Evolutionary conservation across 2,113 vertebrate species (phyloP).

Genomic region (Cygnus buccinator): DNA sequence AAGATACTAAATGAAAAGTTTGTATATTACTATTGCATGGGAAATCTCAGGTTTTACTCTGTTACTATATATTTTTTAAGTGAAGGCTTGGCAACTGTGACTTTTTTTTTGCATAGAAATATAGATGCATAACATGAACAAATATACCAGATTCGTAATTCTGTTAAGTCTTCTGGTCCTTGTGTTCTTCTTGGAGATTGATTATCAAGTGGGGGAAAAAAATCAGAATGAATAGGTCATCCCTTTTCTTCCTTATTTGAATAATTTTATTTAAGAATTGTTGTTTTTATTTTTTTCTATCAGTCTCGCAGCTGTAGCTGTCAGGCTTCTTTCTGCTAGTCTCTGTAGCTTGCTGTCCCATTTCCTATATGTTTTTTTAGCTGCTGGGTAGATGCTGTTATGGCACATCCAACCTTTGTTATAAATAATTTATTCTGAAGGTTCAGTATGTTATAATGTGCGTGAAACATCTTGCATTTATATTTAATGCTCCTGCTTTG

Average conservation of each 20-base stretch:
- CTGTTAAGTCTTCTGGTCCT: neutral
- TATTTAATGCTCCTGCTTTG: slow-evolving; percentile 60
- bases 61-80: neutral
- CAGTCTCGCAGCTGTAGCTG: neutral
- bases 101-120: neutral
- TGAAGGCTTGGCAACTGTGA: neutral
- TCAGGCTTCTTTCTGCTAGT: neutral
- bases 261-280: neutral
- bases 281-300: neutral
- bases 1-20: neutral
- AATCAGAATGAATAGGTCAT: neutral
- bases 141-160: neutral
- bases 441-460: slow-evolving; percentile 39
- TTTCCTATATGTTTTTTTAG: slow-evolving; percentile 40
- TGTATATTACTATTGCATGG: neutral
- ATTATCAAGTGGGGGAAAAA: neutral
- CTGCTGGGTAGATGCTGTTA: slow-evolving; percentile 43
- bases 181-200: neutral
- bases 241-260: neutral
- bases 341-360: neutral
- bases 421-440: slow-evolving; percentile 65
- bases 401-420: slow-evolving; percentile 11
- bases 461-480: slow-evolving; percentile 42
- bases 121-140: neutral
- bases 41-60: neutral